phyloP scores from a whole-genome alignment of 2,113 vertebrate species.

The Gallinago jamesoni region DNA sequence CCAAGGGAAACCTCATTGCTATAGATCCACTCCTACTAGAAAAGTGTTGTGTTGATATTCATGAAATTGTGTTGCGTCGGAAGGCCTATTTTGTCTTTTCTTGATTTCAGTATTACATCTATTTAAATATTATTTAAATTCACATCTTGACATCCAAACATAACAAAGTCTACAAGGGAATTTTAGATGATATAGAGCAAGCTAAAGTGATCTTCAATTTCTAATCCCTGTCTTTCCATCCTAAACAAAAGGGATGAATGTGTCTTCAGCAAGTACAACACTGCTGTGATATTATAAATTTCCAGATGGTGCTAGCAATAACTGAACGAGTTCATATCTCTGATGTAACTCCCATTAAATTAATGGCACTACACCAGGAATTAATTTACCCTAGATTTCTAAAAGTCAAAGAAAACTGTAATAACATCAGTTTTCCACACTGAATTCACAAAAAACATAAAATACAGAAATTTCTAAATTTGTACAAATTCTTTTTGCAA shows the following conservation, averaged over 20 bases:
- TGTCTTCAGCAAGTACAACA: constrained; percentile 26
- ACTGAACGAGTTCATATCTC: constrained; percentile 10
- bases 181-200: constrained; percentile 11
- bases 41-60: not conserved
- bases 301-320: constrained; percentile 41
- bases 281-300: constrained; percentile 27
- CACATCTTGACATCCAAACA: not conserved
- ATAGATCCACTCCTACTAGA: not conserved
- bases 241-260: not conserved
- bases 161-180: not conserved
- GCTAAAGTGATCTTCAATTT: constrained; percentile 12
- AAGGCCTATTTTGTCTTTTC: not conserved
- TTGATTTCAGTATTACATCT: not conserved
- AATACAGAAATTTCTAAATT: not conserved
- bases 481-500: not conserved
- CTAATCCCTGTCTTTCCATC: constrained; percentile 9
- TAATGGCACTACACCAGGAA: not conserved
- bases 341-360: constrained; percentile 19
- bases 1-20: not conserved
- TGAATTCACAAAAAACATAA: not conserved
- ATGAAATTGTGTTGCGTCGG: not conserved
- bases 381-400: not conserved
- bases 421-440: not conserved
- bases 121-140: constrained; percentile 57
- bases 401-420: not conserved